Conservation (phyloP, 2,797 vertebrate genomes). For the Manis crassicaudata region DNA sequence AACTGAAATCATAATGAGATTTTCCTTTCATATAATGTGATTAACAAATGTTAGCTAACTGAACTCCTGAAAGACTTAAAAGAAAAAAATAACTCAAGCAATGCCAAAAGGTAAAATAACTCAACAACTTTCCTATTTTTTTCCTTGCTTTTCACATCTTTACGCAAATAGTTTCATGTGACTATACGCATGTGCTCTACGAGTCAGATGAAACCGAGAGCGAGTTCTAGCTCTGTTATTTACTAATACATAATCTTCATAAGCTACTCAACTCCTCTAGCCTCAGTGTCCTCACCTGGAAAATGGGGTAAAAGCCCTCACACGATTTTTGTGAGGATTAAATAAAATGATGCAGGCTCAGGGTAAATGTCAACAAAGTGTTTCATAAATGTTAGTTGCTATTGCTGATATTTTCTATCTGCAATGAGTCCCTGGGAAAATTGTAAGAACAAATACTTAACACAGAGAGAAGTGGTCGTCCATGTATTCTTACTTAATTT, state of each 20-base stretch:
- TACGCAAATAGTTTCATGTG: background rate
- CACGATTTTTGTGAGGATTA: background rate
- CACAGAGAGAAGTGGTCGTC: background rate
- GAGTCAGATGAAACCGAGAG: background rate
- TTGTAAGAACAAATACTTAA: background rate
- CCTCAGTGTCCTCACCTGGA: background rate
- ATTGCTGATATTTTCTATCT: background rate
- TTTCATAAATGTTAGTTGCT: background rate
- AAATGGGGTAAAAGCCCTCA: background rate
- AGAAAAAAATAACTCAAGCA: conserved; percentile 25
- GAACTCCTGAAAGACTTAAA: conserved; percentile 3
- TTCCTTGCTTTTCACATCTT: background rate
- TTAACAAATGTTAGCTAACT: conserved; percentile 55
- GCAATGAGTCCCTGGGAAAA: background rate
- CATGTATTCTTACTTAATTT: background rate
- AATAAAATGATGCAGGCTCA: background rate
- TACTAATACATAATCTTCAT: background rate
- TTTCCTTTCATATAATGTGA: conserved; percentile 59
- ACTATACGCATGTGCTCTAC: background rate
- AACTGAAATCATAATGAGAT: conserved; percentile 25
- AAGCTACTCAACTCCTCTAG: background rate
- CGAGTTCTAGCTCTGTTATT: background rate
- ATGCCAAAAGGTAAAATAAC: background rate
- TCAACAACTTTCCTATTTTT: background rate
- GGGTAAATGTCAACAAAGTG: background rate